These are phyloP conservation scores for Prionace glauca DNA, from an alignment of 2,797 vertebrate species.

Conservation along the genomic window DNA sequence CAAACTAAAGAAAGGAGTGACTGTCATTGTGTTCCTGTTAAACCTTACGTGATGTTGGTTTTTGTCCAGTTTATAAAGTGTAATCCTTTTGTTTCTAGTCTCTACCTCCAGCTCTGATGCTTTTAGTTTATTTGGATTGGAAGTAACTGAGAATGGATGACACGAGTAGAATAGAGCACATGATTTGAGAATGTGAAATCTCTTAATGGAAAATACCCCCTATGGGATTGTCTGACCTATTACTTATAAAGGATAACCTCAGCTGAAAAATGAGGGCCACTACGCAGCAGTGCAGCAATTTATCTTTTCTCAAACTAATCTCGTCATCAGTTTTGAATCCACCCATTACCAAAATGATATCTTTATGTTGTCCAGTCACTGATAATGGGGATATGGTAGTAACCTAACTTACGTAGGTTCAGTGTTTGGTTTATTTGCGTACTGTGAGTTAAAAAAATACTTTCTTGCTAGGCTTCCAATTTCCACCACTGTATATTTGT, in stretches of 20 bases:
- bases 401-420: background rate
- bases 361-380: background rate
- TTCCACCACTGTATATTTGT: background rate
- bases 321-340: background rate
- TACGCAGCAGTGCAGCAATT: background rate
- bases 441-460: background rate
- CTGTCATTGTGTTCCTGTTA: background rate
- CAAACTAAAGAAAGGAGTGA: background rate
- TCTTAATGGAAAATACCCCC: constrained; percentile 31
- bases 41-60: background rate
- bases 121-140: constrained; percentile 22
- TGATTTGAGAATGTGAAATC: background rate
- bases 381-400: background rate
- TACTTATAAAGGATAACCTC: background rate
- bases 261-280: background rate
- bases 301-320: constrained; percentile 5
- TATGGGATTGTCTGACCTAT: constrained; percentile 18
- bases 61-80: background rate
- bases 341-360: background rate
- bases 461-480: background rate
- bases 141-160: background rate
- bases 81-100: background rate
- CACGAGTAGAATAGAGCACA: background rate
- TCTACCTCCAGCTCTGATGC: background rate
- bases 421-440: background rate